Base-by-base conservation (phyloP, 1,140 invertebrate genomes). In the Drosophila nannoptera region DNA sequence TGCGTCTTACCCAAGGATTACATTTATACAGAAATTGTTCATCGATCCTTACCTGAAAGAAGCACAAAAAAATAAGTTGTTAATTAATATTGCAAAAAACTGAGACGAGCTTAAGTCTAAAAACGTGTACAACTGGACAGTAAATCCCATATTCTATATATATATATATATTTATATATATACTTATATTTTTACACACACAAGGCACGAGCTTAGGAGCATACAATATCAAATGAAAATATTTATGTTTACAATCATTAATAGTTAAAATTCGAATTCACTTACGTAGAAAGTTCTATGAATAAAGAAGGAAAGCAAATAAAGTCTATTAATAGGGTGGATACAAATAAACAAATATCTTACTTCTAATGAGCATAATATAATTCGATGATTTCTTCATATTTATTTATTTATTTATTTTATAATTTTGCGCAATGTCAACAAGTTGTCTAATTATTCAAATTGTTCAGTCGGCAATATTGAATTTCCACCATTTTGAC, bases 11-110 rank as follows among this genome's bases (percentile, higher is more conserved):
- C 87, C 88, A 83, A 87, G 87, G 74, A 78, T 89, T 87, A 45
- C 87, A 71, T 69, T 87, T 89, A 87, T 86, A 88, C 31, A 89
- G 69, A 80, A 76, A 77, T 77, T 88, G 77, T 87, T 89, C 83
- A 80, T 89, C 81, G 56, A 88, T 87, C 78, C 87, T 89, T 89
- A 89, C 87, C 87, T 89, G 84, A 22, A 88, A 88, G 16, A 22
- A 71, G 75, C 68, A 69, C 7, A 68, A 68, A 74, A 29, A 29
- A 77, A 56, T 50, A 63, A 63, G 59, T 53, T 58, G 71, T 87
- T 67, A 73, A 61, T 78, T 43, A 5, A 33, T 56, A 49, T 53
- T 45, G 38, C 9, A 36, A 43, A 43, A 52, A 4, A 12, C 38
- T 43, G 2, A 7, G 4, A 4, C 22, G 16, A 14, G 45, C 77